Evolutionary conservation across 2,113 vertebrate species (phyloP).

Genomic region (Alexandromys fortis): DNA sequence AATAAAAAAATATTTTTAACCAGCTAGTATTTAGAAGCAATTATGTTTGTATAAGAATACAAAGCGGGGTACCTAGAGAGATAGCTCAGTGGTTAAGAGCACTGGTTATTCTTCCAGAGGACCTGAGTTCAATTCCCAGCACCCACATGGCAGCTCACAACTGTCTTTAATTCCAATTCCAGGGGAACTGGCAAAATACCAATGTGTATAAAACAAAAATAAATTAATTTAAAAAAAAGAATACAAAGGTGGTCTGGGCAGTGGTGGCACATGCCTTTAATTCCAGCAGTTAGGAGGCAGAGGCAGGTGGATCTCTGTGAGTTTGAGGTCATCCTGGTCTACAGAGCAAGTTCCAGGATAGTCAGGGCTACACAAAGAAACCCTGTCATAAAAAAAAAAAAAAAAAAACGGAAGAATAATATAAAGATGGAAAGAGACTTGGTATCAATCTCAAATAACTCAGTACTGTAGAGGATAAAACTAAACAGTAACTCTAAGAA

Average conservation of each 20-base stretch:
- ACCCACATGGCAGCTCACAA: no score
- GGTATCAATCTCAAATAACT: neutral
- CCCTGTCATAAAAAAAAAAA: neutral
- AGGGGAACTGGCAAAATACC: no score
- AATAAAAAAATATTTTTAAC: conserved; percentile 41
- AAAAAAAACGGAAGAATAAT: neutral
- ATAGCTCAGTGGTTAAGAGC: no score
- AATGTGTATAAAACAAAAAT: no score
- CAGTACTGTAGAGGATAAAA: neutral
- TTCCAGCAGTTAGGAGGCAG: neutral
- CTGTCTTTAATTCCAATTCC: no score
- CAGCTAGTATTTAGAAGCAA: neutral
- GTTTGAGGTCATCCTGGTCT: neutral
- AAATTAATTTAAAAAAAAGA: neutral
- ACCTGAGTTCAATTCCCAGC: no score
- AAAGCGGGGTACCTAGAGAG: neutral
- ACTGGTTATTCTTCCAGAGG: no score
- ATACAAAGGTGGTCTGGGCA: neutral
- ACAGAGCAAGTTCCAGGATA: neutral
- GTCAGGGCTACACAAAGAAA: neutral
- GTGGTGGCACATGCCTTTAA: neutral
- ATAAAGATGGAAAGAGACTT: neutral
- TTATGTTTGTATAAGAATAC: neutral
- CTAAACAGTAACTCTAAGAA: neutral
- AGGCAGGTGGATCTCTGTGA: neutral